These are phyloP conservation scores for Xenus cinereus DNA, from an alignment of 2,113 vertebrate species.

Conservation along the genomic window DNA sequence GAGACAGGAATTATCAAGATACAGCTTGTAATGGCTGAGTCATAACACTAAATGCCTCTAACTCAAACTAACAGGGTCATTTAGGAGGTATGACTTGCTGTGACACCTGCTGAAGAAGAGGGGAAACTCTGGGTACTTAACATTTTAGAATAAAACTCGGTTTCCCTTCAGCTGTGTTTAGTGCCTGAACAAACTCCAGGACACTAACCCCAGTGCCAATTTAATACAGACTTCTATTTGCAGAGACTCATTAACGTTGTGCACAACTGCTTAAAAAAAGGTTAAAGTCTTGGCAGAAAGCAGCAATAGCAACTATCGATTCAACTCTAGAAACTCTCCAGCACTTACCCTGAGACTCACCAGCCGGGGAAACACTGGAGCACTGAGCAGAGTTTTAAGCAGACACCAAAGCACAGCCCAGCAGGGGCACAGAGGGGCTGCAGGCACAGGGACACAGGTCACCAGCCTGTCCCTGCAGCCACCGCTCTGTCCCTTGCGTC, in stretches of 20 bases:
- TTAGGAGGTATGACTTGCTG: constrained; percentile 11
- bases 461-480: background rate
- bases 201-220: background rate
- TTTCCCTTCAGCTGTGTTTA: constrained; percentile 11
- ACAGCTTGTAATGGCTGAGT: background rate
- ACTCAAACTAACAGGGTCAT: constrained; percentile 3
- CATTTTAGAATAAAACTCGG: constrained; percentile 24
- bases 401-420: background rate
- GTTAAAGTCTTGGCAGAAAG: constrained; percentile 40
- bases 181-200: constrained; percentile 38
- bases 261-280: constrained; percentile 40
- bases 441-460: background rate
- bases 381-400: background rate
- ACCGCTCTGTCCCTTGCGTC: background rate
- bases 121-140: constrained; percentile 17
- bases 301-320: background rate
- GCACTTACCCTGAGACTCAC: background rate
- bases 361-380: background rate
- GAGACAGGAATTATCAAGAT: background rate
- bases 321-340: background rate
- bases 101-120: constrained; percentile 8
- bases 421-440: background rate
- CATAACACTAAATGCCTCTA: background rate
- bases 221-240: constrained; percentile 33
- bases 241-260: background rate